Conservation (phyloP, 1,140 invertebrate genomes). For the Mactra quadrangularis region DNA sequence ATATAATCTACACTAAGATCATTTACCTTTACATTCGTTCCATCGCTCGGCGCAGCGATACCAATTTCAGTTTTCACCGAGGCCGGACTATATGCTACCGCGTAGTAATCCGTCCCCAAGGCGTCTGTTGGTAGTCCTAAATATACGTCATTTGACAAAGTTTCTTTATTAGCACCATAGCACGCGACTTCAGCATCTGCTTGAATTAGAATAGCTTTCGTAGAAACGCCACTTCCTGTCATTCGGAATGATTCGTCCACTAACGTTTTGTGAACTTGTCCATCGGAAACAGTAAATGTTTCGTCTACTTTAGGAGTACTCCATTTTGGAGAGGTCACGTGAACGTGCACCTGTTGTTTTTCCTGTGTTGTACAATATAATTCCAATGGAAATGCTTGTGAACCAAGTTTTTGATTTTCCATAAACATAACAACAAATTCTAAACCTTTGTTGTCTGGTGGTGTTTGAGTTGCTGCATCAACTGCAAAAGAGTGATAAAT, state of each 20-base stretch:
- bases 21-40: conserved; percentile 34
- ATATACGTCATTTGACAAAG: conserved; percentile 59
- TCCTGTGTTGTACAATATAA: conserved; percentile 56
- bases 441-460: conserved; percentile 59
- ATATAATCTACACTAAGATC: too few species aligned
- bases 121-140: conserved; percentile 59
- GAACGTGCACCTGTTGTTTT: conserved; percentile 36
- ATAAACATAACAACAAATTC: conserved; percentile 65
- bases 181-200: conserved; percentile 61
- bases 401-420: conserved; percentile 50
- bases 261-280: conserved; percentile 50
- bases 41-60: conserved; percentile 37
- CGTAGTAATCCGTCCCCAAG: conserved; percentile 60
- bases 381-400: conserved; percentile 45
- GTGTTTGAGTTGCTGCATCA: not conserved
- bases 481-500: not conserved
- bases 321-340: conserved; percentile 57
- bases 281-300: conserved; percentile 50
- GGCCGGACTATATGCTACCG: conserved; percentile 30
- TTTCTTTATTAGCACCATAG: conserved; percentile 66
- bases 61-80: conserved; percentile 28
- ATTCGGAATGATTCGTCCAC: conserved; percentile 30
- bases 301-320: conserved; percentile 47
- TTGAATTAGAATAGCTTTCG: conserved; percentile 58
- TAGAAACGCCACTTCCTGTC: conserved; percentile 40